A percentile compares a stretch with the other conserved stretches of the same genome.
Conservation (phyloP, 1,140 invertebrate species). For the Alviniconcha marisindica region DNA sequence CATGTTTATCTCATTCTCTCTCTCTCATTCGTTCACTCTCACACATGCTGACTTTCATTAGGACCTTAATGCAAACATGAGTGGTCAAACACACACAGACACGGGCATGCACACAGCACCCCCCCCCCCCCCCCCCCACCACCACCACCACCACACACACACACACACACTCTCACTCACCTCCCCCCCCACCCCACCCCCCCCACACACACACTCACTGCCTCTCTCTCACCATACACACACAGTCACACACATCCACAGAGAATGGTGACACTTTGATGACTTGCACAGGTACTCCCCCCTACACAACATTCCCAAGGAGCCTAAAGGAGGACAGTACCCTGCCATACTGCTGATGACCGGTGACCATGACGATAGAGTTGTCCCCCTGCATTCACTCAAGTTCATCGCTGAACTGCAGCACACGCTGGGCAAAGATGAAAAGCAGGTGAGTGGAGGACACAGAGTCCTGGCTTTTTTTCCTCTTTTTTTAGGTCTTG, state of each 20-base stretch:
- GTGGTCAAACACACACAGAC: not conserved
- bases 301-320: conserved; percentile 88
- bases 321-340: conserved; percentile 85
- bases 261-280: too few species aligned
- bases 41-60: too few species aligned
- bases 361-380: conserved; percentile 98
- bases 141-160: too few species aligned
- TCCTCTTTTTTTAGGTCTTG: not conserved
- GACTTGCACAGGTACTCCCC: conserved; percentile 89
- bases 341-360: conserved; percentile 94
- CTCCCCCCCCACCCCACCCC: not conserved
- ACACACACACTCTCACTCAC: not conserved
- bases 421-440: conserved; percentile 81
- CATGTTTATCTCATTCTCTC: not conserved
- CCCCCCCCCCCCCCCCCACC: too few species aligned
- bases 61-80: not conserved
- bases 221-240: too few species aligned
- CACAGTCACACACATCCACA: too few species aligned
- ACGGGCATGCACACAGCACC: not conserved
- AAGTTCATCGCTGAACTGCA: conserved; percentile 97
- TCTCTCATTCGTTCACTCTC: too few species aligned
- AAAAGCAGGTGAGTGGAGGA: conserved; percentile 76
- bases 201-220: too few species aligned
- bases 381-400: conserved; percentile 95
- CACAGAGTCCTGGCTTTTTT: not conserved